A percentile compares a stretch with the other conserved stretches of the same genome.
Conservation (phyloP, 2,113 vertebrate species). For the Tetrao urogallus region DNA sequence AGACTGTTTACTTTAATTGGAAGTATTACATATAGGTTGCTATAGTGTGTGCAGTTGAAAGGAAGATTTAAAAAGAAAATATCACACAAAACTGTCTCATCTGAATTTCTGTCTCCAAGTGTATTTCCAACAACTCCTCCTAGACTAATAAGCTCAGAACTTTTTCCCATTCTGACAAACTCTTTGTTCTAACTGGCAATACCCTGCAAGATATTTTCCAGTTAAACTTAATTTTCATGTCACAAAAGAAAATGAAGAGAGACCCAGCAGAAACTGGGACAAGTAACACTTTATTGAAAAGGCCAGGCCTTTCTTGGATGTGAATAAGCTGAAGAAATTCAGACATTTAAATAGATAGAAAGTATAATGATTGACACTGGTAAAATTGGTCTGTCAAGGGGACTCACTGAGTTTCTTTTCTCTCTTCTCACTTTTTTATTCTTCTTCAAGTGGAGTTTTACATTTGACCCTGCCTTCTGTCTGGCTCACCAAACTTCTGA, state of each 20-base stretch:
- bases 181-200: neutral
- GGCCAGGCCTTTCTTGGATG: constrained; percentile 29
- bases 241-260: constrained; percentile 43
- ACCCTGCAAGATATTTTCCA: neutral
- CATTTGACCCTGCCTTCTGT: neutral
- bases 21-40: neutral
- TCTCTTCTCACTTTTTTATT: neutral
- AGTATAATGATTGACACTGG: neutral
- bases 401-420: neutral
- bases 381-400: neutral
- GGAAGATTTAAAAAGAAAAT: neutral
- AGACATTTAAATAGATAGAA: constrained; percentile 39
- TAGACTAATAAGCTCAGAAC: neutral
- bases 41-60: neutral
- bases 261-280: constrained; percentile 3
- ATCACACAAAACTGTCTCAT: neutral
- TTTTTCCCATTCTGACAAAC: neutral
- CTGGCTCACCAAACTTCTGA: neutral
- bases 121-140: neutral
- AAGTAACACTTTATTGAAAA: constrained; percentile 31
- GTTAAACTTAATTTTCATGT: constrained; percentile 31
- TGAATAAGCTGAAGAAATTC: constrained; percentile 11
- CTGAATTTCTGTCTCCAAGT: neutral
- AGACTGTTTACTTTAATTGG: neutral
- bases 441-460: neutral